A percentile compares a stretch with the other conserved stretches of the same genome.
Evolutionary conservation across 2,113 vertebrate species (phyloP).

Genomic region (Entelurus aequoreus): DNA sequence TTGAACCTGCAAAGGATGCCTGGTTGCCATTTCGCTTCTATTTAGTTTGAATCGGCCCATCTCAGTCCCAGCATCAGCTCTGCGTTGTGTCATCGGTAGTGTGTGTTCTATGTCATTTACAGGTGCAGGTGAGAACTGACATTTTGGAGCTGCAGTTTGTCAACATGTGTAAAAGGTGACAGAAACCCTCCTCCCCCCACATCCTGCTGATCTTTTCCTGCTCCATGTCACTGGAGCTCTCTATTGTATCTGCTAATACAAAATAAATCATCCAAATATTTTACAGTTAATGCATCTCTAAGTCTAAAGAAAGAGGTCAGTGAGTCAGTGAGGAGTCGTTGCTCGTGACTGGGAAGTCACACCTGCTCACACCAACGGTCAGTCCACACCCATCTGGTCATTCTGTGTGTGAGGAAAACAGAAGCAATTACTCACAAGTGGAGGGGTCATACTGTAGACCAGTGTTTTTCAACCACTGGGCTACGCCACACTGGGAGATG

Average conservation of each 20-base stretch:
- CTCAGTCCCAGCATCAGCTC: conserved; percentile 11
- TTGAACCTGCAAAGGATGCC: too few relatives aligned
- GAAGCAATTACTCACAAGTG: conserved; percentile 11
- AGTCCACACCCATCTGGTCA: conserved; percentile 23
- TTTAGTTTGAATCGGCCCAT: conserved; percentile 7
- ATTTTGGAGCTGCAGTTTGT: conserved; percentile 36
- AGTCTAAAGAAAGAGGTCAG: background rate
- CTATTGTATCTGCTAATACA: background rate
- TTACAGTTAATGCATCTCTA: background rate
- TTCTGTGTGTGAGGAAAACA: conserved; percentile 15
- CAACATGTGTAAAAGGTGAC: conserved; percentile 21
- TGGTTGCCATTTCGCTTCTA: conserved; percentile 1
- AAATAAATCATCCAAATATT: too few relatives aligned
- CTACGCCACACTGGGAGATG: too few relatives aligned
- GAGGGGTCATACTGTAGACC: background rate
- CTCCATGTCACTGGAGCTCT: background rate
- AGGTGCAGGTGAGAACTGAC: conserved; percentile 17
- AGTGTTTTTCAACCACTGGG: too few relatives aligned
- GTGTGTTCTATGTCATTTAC: conserved; percentile 17
- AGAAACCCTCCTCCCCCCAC: conserved; percentile 20
- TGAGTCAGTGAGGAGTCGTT: background rate
- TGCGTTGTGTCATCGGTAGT: conserved; percentile 14
- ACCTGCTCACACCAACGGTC: conserved; percentile 28
- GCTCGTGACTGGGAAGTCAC: conserved; percentile 5
- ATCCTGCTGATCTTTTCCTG: conserved; percentile 2